phyloP scores from a whole-genome alignment of 1,140 invertebrate species.

The Cryptotermes secundus region DNA sequence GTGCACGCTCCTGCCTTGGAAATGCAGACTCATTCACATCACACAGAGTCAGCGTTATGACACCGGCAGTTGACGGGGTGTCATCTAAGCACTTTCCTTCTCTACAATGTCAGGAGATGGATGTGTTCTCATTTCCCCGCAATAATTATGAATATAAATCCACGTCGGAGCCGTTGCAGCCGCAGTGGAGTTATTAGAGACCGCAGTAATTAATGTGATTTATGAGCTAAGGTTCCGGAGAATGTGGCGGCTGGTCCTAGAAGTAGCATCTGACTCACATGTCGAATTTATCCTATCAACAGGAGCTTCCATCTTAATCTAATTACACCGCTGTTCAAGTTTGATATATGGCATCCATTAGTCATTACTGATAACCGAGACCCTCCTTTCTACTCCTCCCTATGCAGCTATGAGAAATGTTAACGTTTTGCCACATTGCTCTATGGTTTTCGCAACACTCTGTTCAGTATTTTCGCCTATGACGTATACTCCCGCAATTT shows the following conservation, averaged over 20 bases:
- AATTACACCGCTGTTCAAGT: neutral
- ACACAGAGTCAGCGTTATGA: no score
- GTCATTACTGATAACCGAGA: neutral
- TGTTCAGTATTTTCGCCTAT: neutral
- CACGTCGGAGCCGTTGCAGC: neutral
- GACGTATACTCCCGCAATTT: neutral
- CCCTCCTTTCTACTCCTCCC: no score
- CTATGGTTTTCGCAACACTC: neutral
- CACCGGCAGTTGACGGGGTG: neutral
- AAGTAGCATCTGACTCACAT: neutral
- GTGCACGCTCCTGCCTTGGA: neutral
- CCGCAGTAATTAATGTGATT: constrained; percentile 6
- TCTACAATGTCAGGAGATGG: neutral
- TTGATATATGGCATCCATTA: neutral
- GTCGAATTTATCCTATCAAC: constrained; percentile 6
- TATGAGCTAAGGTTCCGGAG: constrained; percentile 4
- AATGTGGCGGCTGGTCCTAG: neutral
- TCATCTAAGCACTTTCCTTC: neutral
- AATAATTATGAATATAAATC: constrained; percentile 2
- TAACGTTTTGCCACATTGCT: neutral
- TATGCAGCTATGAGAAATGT: neutral
- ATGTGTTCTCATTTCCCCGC: constrained; percentile 4
- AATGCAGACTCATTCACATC: neutral
- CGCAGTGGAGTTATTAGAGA: neutral
- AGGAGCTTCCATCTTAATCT: constrained; percentile 2